Evolutionary conservation across 2,113 vertebrate species (phyloP).

Genomic region (Actinemys pallida): DNA sequence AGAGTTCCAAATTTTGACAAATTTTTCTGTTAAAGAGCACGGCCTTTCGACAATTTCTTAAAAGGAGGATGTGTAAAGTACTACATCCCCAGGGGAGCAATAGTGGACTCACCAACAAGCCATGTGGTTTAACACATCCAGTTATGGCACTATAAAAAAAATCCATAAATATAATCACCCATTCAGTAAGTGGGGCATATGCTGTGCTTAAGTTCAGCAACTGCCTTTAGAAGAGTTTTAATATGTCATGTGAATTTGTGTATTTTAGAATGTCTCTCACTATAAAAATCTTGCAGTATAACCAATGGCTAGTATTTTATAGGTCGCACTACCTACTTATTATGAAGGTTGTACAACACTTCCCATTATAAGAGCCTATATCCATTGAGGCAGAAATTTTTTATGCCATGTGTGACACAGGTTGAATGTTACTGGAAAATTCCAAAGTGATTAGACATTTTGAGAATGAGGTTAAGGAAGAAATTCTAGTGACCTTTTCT

Average conservation of each 20-base stretch:
- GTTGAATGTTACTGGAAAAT: not conserved
- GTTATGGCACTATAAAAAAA: not conserved
- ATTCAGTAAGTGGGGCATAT: not conserved
- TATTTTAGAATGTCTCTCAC: not conserved
- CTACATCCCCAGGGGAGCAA: conserved; percentile 7
- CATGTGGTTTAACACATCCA: not conserved
- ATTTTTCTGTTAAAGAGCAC: conserved; percentile 27
- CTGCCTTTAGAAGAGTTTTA: not conserved
- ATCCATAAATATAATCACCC: not conserved
- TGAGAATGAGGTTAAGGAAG: not conserved
- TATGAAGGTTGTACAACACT: not conserved
- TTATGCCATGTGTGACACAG: not conserved
- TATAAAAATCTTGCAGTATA: not conserved
- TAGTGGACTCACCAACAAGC: conserved; percentile 3
- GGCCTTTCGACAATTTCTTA: not conserved
- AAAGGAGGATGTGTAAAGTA: conserved; percentile 29
- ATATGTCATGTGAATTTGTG: not conserved
- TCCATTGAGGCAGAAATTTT: not conserved
- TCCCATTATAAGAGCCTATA: not conserved
- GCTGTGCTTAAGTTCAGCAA: not conserved
- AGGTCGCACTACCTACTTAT: not conserved
- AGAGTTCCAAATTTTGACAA: conserved; percentile 2
- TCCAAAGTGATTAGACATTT: not conserved
- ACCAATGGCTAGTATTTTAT: not conserved
- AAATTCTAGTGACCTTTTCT: not conserved